Evolutionary conservation across 2,797 vertebrate genomes (phyloP), one percentile per base, ranked within the genome.

Genomic region (Aphelocoma californica): DNA sequence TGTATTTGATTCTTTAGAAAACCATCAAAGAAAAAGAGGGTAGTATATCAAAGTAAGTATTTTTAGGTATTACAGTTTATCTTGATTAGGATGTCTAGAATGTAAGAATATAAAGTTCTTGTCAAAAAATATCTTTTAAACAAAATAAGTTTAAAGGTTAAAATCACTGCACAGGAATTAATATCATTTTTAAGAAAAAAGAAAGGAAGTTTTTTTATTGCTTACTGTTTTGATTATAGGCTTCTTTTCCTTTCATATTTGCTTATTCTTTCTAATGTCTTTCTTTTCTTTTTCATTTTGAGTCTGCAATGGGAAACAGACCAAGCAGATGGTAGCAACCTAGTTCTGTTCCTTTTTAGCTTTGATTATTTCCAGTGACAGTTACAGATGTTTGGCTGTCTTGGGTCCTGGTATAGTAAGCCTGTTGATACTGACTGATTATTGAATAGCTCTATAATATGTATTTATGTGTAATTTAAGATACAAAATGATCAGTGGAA

Each of bases 391-490:
- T 36, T 66, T 77, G 69, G 25, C 53, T 91, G 62, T 91, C 58
- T 51, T 69, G 24, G 82, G 36, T 47, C 58, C 44, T 53, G 79
- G 26, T 66, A 54, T n/a, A 53, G 48, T 66, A 53, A 86, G 36
- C 24, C 29, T 91, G 38, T 91, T 93, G 73, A 79, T 94, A 60
- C 7, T 47, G 72, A 90, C 45, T 86, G 56, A 64, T 80, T 93
- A 81, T 47, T 65, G 61, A 83, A 65, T 91, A 83, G 67, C 54
- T 77, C 38, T 84, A 17, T 73, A 83, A 78, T 70, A 64, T 26
- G 32, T 86, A 90, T 83, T 95, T 96, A 69, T 83, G 87, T 73
- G 60, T 32, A 73, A 86, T 92, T 93, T 89, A 73, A 90, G 51
- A 40, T 86, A 81, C 53, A 78, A 88, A 94, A 81, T 93, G 66